These are phyloP conservation scores for Dicentrarchus labrax DNA, from an alignment of 2,113 vertebrate species.

Conservation along the genomic window DNA sequence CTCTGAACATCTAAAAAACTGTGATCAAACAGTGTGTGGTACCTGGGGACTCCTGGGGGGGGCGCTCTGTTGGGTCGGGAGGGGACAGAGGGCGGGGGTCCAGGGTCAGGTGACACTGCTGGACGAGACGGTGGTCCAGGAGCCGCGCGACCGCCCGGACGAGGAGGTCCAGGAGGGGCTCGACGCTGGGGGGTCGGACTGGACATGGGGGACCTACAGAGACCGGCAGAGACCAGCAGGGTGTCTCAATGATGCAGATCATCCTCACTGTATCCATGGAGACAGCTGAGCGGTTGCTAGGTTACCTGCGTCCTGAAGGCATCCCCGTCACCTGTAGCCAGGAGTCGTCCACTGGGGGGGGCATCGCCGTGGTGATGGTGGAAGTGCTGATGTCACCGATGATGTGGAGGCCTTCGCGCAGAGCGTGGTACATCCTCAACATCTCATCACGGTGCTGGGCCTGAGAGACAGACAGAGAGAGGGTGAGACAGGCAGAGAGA, in stretches of 20 bases:
- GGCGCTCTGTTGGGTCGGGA: conserved; percentile 95
- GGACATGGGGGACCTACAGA: conserved; percentile 92
- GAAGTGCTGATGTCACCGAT: conserved; percentile 98
- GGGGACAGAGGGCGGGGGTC: conserved; percentile 91
- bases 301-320: conserved; percentile 80
- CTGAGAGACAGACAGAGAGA: conserved; percentile 35
- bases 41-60: conserved; percentile 95
- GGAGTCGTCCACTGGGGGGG: conserved; percentile 96
- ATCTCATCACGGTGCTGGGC: conserved; percentile 95
- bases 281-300: not conserved
- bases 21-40: not conserved
- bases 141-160: conserved; percentile 92
- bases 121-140: conserved; percentile 91
- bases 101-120: conserved; percentile 93
- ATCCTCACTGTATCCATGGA: not conserved
- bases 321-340: conserved; percentile 93
- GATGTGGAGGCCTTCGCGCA: conserved; percentile 93
- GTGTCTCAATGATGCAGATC: not conserved
- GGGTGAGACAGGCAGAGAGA: not conserved
- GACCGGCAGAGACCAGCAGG: conserved; percentile 4
- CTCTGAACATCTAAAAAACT: not conserved
- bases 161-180: conserved; percentile 93
- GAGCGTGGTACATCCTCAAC: conserved; percentile 95
- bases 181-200: conserved; percentile 96
- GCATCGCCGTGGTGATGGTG: conserved; percentile 93